A percentile compares a stretch with the other conserved stretches of the same genome.
Conservation (phyloP, 1,140 invertebrate species). For the Leptinotarsa texana region DNA sequence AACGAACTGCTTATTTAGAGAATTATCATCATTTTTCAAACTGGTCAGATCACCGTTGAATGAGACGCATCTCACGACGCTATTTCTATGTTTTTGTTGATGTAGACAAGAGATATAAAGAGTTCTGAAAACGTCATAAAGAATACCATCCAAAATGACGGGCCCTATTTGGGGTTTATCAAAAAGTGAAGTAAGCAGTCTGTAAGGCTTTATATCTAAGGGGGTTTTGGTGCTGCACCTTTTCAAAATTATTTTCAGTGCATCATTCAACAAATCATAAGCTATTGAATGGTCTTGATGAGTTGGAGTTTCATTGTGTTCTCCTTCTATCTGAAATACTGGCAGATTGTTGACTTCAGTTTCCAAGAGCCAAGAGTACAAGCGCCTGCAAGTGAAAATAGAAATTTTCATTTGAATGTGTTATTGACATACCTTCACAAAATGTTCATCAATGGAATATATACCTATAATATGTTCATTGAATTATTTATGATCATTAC, state of each 20-base stretch:
- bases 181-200: slow-evolving; percentile 82
- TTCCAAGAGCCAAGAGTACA: slow-evolving; percentile 84
- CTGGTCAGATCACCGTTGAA: slow-evolving; percentile 53
- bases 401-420: slow-evolving; percentile 11
- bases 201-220: slow-evolving; percentile 78
- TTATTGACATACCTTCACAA: slow-evolving; percentile 4
- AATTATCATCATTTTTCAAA: slow-evolving; percentile 48
- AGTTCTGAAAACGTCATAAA: slow-evolving; percentile 81
- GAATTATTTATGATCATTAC: no score
- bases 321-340: slow-evolving; percentile 49
- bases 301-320: slow-evolving; percentile 52
- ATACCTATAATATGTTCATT: no score
- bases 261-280: slow-evolving; percentile 68
- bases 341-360: slow-evolving; percentile 68
- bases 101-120: slow-evolving; percentile 55
- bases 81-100: slow-evolving; percentile 50
- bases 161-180: slow-evolving; percentile 90
- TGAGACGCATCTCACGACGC: slow-evolving; percentile 48
- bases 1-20: slow-evolving; percentile 49
- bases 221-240: slow-evolving; percentile 63
- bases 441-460: not conserved
- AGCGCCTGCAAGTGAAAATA: slow-evolving; percentile 60
- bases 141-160: slow-evolving; percentile 81
- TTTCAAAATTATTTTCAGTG: slow-evolving; percentile 66
- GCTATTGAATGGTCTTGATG: slow-evolving; percentile 58